phyloP scores from a whole-genome alignment of 2,888 invertebrate genomes.

The Abrostola triplasia region DNA sequence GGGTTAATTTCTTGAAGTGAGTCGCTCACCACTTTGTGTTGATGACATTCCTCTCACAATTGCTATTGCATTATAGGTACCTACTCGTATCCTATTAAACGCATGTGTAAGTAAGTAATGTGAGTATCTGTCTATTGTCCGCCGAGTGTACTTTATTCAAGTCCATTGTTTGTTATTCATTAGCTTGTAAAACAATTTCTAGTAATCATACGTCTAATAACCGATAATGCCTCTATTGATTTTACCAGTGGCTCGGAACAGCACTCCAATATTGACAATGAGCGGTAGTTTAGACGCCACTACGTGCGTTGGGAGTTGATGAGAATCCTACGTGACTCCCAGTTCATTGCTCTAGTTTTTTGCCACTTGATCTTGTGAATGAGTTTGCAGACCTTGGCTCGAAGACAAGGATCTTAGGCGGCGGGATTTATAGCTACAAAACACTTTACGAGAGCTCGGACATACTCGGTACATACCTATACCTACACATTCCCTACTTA shows the following conservation, averaged over 20 bases:
- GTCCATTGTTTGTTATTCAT: conserved; percentile 70
- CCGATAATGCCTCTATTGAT: conserved; percentile 83
- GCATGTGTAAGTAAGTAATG: conserved; percentile 18
- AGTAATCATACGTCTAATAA: conserved; percentile 78
- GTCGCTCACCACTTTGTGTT: conserved; percentile 11
- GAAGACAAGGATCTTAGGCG: conserved; percentile 73
- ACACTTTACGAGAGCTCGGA: conserved; percentile 60
- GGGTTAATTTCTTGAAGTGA: conserved; percentile 37
- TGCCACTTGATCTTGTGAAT: conserved; percentile 84
- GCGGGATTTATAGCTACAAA: conserved; percentile 76
- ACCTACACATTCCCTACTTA: conserved; percentile 51
- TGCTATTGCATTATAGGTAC: conserved; percentile 16
- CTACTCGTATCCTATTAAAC: conserved; percentile 11
- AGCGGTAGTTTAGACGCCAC: conserved; percentile 86
- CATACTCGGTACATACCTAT: conserved; percentile 55
- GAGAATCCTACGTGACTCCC: conserved; percentile 83
- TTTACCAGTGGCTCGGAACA: conserved; percentile 80
- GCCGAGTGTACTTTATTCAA: conserved; percentile 38
- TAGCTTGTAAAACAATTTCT: conserved; percentile 72
- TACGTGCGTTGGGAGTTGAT: conserved; percentile 84
- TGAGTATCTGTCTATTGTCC: conserved; percentile 31
- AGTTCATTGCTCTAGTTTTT: conserved; percentile 87
- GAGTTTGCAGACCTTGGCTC: conserved; percentile 81
- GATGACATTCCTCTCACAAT: conserved; percentile 36
- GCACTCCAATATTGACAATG: conserved; percentile 86